Base-by-base conservation (phyloP, 37 sponge, comb jelly and placozoan species). In the Cladorhizidae sp. region DNA sequence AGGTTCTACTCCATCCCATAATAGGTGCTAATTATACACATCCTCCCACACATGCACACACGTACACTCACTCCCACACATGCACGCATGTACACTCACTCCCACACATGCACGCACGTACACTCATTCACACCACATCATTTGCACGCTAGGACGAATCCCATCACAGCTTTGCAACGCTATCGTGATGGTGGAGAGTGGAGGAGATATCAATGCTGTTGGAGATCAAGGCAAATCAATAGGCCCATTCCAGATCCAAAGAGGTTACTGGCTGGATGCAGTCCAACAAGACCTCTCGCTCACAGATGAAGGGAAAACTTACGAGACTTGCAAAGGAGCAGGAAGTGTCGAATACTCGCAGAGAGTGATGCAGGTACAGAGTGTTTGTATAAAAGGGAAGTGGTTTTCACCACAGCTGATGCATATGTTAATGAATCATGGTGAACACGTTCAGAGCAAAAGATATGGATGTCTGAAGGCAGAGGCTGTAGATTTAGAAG, bases 241-340 rank as follows among this genome's bases (percentile, higher is more conserved):
- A 11, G 73, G 73, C 3, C 73, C 73, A 17, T 73, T 25, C 55
- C 73, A 73, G 73, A n/a, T n/a, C n/a, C n/a, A n/a, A n/a, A n/a
- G n/a, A n/a, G n/a, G n/a, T n/a, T 73, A 73, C 73, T 73, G 73
- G 73, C 42, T 49, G 54, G 55, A 50, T 50, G 73, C 73, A 5
- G 18, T 3, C 6, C 28, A 50, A 7, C 29, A 11, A 25, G 73
- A 73, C 55, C 55, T 54, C 29, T 36, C 31, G 9, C 55, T 73
- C 18, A 69, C 11, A 11, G 38, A 8, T 15, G 40, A 21, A 22
- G 73, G 73, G 5, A 26, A 50, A 54, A 73, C 73, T 29, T 73
- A 50, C 54, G 23, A 73, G 73, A 73, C 42, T 54, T 73, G 73
- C 32, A 43, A 50, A 29, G 73, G 73, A 18, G 25, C 21, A 25